A percentile compares a stretch with the other conserved stretches of the same genome.
phyloP scores from a whole-genome alignment of 2,113 vertebrate species.

The Papio anubis region DNA sequence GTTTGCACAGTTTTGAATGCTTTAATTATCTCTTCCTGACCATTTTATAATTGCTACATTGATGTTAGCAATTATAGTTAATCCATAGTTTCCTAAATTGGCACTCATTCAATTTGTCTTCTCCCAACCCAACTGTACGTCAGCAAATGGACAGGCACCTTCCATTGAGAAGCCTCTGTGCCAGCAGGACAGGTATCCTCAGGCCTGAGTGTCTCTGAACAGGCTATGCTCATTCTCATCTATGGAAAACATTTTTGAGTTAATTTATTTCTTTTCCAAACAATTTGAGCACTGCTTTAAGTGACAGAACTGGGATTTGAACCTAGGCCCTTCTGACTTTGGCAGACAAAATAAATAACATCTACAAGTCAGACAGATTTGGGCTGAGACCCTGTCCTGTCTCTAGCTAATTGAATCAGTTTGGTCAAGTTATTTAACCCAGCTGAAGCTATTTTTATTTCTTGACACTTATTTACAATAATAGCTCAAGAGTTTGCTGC shows the following conservation, averaged over 20 bases:
- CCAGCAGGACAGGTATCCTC: not conserved
- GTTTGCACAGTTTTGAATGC: not conserved
- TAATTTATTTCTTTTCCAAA: conserved; percentile 16
- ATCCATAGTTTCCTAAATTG: not conserved
- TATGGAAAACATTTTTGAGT: not conserved
- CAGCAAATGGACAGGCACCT: not conserved
- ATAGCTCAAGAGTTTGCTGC: not conserved
- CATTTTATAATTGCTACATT: not conserved
- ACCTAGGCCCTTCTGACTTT: not conserved
- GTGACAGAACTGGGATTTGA: not conserved
- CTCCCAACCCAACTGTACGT: not conserved
- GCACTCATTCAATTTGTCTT: not conserved
- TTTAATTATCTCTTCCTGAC: not conserved
- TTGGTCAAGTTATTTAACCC: not conserved
- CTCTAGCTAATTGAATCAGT: not conserved
- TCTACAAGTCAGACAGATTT: not conserved
- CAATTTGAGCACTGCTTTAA: not conserved
- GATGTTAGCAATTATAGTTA: not conserved
- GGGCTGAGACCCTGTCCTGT: not conserved
- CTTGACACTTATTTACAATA: not conserved
- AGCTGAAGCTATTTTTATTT: not conserved
- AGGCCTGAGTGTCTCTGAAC: not conserved
- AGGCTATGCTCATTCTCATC: not conserved
- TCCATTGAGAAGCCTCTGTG: not conserved
- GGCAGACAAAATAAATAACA: not conserved